phyloP scores from a whole-genome alignment of 2,888 invertebrate species.

The Drosophila mettleri region DNA sequence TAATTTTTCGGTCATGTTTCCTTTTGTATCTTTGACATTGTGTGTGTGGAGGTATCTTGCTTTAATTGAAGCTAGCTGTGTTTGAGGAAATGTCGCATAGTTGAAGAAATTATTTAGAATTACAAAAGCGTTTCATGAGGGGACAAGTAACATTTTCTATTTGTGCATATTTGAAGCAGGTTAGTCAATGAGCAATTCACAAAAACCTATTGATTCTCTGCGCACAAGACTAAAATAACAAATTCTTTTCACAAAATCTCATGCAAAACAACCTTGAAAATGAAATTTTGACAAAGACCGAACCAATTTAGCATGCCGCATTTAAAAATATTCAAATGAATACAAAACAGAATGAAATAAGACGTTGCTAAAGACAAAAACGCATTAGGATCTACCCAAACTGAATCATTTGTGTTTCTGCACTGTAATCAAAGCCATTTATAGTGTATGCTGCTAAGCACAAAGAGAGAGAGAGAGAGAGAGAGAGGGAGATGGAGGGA shows the following conservation, averaged over 20 bases:
- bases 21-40: constrained; percentile 5
- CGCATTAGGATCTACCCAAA: background rate
- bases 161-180: background rate
- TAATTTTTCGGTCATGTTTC: constrained; percentile 22
- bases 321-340: constrained; percentile 11
- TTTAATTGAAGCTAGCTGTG: constrained; percentile 11
- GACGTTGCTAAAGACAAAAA: constrained; percentile 1
- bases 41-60: background rate
- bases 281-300: constrained; percentile 43
- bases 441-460: background rate
- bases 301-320: constrained; percentile 14
- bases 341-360: constrained; percentile 15
- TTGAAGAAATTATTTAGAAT: background rate
- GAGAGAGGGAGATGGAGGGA: background rate
- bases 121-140: background rate
- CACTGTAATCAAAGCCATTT: background rate
- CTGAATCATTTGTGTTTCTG: background rate
- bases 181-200: constrained; percentile 3
- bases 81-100: constrained; percentile 5
- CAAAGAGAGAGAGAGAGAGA: background rate
- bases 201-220: constrained; percentile 1
- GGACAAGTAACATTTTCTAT: background rate
- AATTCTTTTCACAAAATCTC: constrained; percentile 33
- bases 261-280: constrained; percentile 38
- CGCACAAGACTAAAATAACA: constrained; percentile 15